A percentile compares a stretch with the other conserved stretches of the same genome.
phyloP scores from a whole-genome alignment of 2,113 vertebrate genomes.

The Hyla sarda region DNA sequence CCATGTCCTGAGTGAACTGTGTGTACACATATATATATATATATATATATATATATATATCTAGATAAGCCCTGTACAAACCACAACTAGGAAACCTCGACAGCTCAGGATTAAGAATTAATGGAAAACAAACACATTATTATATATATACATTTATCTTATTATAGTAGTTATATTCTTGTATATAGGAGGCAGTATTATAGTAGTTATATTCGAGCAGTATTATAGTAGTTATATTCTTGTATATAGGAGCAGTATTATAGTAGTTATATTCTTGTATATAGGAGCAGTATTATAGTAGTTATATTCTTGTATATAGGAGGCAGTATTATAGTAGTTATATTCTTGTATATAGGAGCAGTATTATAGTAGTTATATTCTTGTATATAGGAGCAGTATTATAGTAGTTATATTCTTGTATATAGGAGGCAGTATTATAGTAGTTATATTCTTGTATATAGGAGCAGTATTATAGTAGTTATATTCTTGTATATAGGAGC shows the following conservation, averaged over 20 bases:
- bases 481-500: no score
- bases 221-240: conserved; percentile 9
- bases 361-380: conserved; percentile 17
- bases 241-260: conserved; percentile 10
- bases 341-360: background rate
- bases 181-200: background rate
- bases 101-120: no score
- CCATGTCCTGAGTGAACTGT: background rate
- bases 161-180: conserved; percentile 21
- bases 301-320: conserved; percentile 10
- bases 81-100: no score
- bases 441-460: no score
- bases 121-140: no score
- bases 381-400: conserved; percentile 4
- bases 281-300: conserved; percentile 1
- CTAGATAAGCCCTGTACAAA: no score
- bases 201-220: no score
- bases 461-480: no score
- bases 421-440: no score
- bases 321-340: conserved; percentile 15
- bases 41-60: no score
- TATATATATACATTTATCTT: no score
- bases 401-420: conserved; percentile 18
- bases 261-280: background rate
- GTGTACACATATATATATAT: no score